These are phyloP conservation scores for Mamestra configurata DNA, from an alignment of 1,140 invertebrate species.

Conservation along the genomic window DNA sequence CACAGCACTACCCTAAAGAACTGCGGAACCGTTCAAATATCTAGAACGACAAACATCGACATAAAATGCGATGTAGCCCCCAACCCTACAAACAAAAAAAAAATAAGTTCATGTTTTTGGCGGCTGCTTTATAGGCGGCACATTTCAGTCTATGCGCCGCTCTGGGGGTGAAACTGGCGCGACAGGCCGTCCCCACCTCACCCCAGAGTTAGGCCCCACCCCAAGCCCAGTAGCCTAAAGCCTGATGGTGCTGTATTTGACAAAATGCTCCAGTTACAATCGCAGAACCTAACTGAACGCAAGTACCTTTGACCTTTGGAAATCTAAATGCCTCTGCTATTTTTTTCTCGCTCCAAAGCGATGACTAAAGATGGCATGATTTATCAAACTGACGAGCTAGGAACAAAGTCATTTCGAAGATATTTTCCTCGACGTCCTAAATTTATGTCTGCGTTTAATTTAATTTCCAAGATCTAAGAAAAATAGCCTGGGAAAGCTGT, in stretches of 20 bases:
- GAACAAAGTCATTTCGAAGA: conserved; percentile 45
- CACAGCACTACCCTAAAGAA: conserved; percentile 14
- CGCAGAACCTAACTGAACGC: conserved; percentile 51
- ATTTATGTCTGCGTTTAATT: conserved; percentile 44
- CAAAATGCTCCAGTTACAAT: conserved; percentile 60
- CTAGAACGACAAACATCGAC: conserved; percentile 30
- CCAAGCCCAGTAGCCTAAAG: conserved; percentile 56
- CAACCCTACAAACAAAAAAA: conserved; percentile 36
- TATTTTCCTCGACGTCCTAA: conserved; percentile 45
- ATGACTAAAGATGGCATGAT: conserved; percentile 52
- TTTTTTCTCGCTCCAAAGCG: conserved; percentile 51
- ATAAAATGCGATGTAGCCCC: conserved; percentile 36
- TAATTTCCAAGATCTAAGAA: conserved; percentile 33
- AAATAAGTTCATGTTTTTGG: conserved; percentile 63
- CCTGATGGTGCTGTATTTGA: conserved; percentile 58
- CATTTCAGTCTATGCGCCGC: conserved; percentile 66
- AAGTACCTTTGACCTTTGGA: conserved; percentile 59
- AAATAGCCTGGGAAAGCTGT: conserved; percentile 22
- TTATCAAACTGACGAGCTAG: conserved; percentile 52
- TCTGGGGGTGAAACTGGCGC: conserved; percentile 57
- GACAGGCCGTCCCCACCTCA: conserved; percentile 49
- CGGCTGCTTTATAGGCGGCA: conserved; percentile 64
- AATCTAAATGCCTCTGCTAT: conserved; percentile 41
- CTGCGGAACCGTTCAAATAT: conserved; percentile 29
- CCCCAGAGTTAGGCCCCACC: conserved; percentile 32